These are phyloP conservation scores for Ancistrus triradiatus DNA, from an alignment of 2,113 vertebrate genomes.

Conservation along the genomic window DNA sequence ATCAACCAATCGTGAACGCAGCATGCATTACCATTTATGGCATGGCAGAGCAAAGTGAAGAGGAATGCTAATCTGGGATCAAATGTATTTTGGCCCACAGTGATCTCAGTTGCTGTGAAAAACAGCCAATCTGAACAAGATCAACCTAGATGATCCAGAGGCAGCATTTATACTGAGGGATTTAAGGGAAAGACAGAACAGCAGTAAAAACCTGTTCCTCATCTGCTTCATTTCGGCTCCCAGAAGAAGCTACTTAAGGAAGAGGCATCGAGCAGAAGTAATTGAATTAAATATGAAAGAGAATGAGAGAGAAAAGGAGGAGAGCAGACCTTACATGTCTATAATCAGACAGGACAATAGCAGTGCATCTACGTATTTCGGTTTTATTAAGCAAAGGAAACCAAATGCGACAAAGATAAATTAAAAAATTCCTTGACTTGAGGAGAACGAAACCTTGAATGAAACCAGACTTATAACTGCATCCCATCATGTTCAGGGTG, in stretches of 20 bases:
- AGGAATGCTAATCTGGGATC: constrained; percentile 37
- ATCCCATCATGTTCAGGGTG: too few species aligned
- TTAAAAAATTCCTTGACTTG: too few species aligned
- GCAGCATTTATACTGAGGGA: constrained; percentile 1
- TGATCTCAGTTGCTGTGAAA: constrained; percentile 20
- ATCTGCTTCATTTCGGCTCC: constrained; percentile 20
- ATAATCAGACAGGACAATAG: too few species aligned
- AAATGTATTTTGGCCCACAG: constrained; percentile 8
- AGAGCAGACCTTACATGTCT: not conserved
- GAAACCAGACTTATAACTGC: too few species aligned
- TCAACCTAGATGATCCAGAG: not conserved
- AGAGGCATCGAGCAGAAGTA: constrained; percentile 42
- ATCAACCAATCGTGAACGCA: constrained; percentile 20
- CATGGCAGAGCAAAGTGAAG: constrained; percentile 14
- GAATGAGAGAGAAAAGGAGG: not conserved
- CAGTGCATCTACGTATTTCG: not conserved
- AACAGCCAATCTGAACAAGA: constrained; percentile 1
- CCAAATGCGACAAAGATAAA: too few species aligned
- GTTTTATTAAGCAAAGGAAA: too few species aligned
- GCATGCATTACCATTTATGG: constrained; percentile 38
- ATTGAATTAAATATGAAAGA: constrained; percentile 52
- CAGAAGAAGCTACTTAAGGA: constrained; percentile 6
- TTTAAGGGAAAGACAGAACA: not conserved
- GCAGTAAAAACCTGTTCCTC: constrained; percentile 3
- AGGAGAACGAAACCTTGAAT: too few species aligned